Evolutionary conservation across 2,888 invertebrate genomes (phyloP), one percentile per base, ranked within the genome.

Genomic region (Morpho deidamia): DNA sequence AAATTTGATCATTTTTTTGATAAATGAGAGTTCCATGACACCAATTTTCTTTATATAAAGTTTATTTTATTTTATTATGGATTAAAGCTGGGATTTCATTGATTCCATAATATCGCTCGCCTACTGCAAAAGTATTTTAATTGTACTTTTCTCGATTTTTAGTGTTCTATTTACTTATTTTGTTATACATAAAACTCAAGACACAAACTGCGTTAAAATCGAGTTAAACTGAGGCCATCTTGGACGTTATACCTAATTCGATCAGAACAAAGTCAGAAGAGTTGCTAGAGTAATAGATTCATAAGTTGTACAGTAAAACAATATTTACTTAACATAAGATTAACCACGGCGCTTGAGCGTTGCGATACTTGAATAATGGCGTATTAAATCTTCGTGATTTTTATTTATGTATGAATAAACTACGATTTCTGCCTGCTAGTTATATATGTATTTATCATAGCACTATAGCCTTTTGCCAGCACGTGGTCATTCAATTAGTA

Each of bases 221-320:
- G 23, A 23, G 0, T 23, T 0, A 44, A 44, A 44, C n/a, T 37
- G 37, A 37, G 37, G 10, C 9, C 2, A 34, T 44, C n/a, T n/a
- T n/a, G n/a, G n/a, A n/a, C n/a, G 11, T 43, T 11, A 44, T 10
- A 43, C n/a, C 9, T 7, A 10, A 7, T 37, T 37, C 37, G 14
- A 14, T n/a, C n/a, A 9, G 4, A 12, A 42, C 42, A 8, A 45
- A 14, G 12, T 37, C 32, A 11, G 11, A 9, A 40, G 23, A 40
- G 33, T 44, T 11, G 11, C 23, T 53, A 53, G 55, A 49, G 12
- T 42, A 61, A 37, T 78, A 78, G 73, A 71, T 76, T 76, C 70
- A 69, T 81, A 81, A 83, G 85, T 81, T 85, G 83, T 85, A 85
- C 78, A 83, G 82, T 78, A 77, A 72, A 23, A 66, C 67, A 49